Conservation (phyloP, 2,113 vertebrate species). For the Callipepla squamata region DNA sequence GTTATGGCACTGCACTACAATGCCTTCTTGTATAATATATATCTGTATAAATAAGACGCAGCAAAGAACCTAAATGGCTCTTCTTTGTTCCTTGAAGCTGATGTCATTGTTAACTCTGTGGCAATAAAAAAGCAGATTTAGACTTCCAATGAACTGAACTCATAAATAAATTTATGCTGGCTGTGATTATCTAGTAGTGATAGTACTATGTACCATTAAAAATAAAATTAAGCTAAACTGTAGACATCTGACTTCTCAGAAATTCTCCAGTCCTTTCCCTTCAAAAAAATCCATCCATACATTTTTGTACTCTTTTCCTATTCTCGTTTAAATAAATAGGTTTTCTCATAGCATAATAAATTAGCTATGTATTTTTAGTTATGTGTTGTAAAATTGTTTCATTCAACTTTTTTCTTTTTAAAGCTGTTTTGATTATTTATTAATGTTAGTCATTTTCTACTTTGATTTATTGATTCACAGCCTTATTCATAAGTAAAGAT, state of each 20-base stretch:
- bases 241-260: background rate
- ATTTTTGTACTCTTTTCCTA: background rate
- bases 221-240: background rate
- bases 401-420: background rate
- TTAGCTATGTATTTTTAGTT: background rate
- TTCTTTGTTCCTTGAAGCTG: background rate
- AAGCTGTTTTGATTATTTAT: background rate
- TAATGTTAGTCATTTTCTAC: background rate
- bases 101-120: background rate
- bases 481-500: background rate
- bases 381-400: background rate
- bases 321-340: background rate
- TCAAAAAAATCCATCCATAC: background rate
- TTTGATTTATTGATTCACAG: slow-evolving; percentile 9
- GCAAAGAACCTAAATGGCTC: background rate
- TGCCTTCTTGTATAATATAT: rapidly evolving
- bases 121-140: background rate
- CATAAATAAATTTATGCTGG: background rate
- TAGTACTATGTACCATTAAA: background rate
- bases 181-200: background rate
- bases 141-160: background rate
- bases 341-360: background rate
- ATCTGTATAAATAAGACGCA: slow-evolving; percentile 6
- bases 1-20: background rate
- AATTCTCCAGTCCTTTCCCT: background rate